A percentile compares a stretch with the other conserved stretches of the same genome.
phyloP scores from a whole-genome alignment of 2,888 invertebrate genomes.

The Apodemia mormo region DNA sequence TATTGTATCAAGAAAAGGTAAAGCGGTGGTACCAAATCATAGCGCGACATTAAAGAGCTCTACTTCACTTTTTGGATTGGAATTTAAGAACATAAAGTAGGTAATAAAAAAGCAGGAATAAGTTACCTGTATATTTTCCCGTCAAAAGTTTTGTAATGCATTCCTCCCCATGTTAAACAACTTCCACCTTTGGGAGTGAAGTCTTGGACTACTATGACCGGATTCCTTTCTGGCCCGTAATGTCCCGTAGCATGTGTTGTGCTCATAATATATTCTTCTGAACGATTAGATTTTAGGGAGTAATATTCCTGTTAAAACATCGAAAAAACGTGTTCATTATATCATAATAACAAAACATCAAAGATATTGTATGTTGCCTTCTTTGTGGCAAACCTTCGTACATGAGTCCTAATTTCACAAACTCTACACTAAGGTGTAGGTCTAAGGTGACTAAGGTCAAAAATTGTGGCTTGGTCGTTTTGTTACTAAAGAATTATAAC shows the following conservation, averaged over 20 bases:
- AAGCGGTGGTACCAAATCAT: no score
- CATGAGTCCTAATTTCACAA: no score
- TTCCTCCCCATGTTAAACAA: slow-evolving; percentile 91
- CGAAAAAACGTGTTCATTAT: background rate
- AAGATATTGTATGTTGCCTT: no score
- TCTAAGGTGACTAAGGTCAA: no score
- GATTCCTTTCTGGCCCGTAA: slow-evolving; percentile 37
- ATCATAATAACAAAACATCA: background rate
- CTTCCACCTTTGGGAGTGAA: slow-evolving; percentile 83
- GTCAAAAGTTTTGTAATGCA: slow-evolving; percentile 93
- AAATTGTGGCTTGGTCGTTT: no score
- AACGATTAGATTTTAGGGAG: slow-evolving; percentile 25
- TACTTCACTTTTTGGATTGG: no score
- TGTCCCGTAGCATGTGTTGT: slow-evolving; percentile 20
- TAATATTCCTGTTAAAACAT: slow-evolving; percentile 21
- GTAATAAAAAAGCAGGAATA: background rate
- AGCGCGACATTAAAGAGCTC: no score
- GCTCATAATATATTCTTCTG: slow-evolving; percentile 17
- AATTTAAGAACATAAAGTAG: background rate
- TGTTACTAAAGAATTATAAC: no score
- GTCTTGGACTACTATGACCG: slow-evolving; percentile 59
- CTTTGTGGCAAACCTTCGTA: no score
- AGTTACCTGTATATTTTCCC: slow-evolving; percentile 87
- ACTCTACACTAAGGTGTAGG: no score
- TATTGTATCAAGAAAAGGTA: no score